These are phyloP conservation scores for Thalassarche chlororhynchos DNA, from an alignment of 2,113 vertebrate species.

Conservation along the genomic window DNA sequence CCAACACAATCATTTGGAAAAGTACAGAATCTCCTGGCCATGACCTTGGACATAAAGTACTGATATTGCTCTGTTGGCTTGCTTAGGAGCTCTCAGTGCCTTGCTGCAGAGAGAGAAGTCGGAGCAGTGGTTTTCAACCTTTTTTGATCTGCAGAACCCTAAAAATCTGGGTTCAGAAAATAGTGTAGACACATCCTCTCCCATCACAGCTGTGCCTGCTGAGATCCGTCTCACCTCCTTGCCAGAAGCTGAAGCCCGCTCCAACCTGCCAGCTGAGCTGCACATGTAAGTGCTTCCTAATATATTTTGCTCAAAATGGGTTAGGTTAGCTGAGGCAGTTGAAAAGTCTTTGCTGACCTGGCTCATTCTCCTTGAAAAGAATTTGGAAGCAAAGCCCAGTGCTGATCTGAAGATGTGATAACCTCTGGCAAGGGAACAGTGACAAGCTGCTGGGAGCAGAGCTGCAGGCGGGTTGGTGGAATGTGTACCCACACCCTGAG, in stretches of 20 bases:
- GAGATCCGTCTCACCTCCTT: conserved; percentile 29
- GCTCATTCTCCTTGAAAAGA: conserved; percentile 37
- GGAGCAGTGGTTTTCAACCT: not conserved
- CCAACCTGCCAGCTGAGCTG: conserved; percentile 29
- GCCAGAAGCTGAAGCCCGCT: not conserved
- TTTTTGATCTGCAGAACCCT: not conserved
- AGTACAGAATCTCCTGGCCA: not conserved
- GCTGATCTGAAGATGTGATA: not conserved
- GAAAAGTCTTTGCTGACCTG: conserved; percentile 38
- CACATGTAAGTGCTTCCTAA: not conserved
- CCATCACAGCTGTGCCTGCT: conserved; percentile 59
- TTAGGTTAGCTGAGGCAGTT: not conserved
- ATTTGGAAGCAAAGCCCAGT: not conserved
- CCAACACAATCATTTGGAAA: conserved; percentile 35
- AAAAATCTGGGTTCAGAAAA: not conserved
- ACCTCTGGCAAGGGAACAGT: not conserved
- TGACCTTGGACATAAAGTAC: not conserved
- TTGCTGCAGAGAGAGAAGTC: not conserved
- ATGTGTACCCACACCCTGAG: rapidly evolving
- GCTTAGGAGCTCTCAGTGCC: not conserved
- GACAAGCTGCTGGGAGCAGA: not conserved
- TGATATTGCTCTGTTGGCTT: not conserved
- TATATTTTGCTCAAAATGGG: not conserved
- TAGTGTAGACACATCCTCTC: not conserved
- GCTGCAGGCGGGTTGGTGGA: no score